phyloP scores from a whole-genome alignment of 2,113 vertebrate species.

The Pungitius pungitius region DNA sequence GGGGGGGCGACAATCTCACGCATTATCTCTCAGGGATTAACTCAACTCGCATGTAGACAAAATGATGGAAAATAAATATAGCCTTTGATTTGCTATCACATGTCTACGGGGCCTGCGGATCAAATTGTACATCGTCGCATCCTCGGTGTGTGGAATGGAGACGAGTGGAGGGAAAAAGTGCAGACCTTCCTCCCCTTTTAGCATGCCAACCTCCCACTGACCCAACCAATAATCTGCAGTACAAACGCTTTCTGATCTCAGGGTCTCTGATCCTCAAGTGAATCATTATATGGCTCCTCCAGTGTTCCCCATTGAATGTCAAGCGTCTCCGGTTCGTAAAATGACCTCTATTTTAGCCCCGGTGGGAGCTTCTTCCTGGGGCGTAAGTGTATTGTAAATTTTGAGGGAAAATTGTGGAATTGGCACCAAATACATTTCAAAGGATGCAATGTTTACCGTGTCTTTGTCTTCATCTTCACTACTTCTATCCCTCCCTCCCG shows the following conservation, averaged over 20 bases:
- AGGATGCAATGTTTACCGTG: constrained; percentile 11
- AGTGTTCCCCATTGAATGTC: constrained; percentile 70
- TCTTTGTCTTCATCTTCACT: constrained; percentile 8
- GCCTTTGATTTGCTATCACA: constrained; percentile 34
- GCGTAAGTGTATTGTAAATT: constrained; percentile 29
- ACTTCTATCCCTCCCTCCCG: constrained; percentile 6
- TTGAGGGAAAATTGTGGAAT: constrained; percentile 32
- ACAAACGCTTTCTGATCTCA: constrained; percentile 73
- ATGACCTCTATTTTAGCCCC: constrained; percentile 69
- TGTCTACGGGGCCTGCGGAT: constrained; percentile 30
- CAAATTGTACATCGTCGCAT: constrained; percentile 36
- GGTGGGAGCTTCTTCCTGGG: constrained; percentile 13
- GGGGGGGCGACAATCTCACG: constrained; percentile 16
- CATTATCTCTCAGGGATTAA: not conserved
- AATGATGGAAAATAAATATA: constrained; percentile 5
- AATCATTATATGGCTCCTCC: constrained; percentile 69
- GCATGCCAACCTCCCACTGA: constrained; percentile 62
- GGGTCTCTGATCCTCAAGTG: constrained; percentile 75
- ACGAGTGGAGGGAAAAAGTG: constrained; percentile 20
- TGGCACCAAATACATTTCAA: constrained; percentile 22
- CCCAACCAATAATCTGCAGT: constrained; percentile 70
- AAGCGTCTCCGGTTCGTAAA: constrained; percentile 69
- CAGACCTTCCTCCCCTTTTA: constrained; percentile 50
- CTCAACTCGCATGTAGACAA: not conserved
- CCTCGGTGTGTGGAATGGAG: constrained; percentile 29